These are phyloP conservation scores for Callyntrura sp. DNA, from an alignment of 2,888 invertebrate genomes.

Conservation along the genomic window DNA sequence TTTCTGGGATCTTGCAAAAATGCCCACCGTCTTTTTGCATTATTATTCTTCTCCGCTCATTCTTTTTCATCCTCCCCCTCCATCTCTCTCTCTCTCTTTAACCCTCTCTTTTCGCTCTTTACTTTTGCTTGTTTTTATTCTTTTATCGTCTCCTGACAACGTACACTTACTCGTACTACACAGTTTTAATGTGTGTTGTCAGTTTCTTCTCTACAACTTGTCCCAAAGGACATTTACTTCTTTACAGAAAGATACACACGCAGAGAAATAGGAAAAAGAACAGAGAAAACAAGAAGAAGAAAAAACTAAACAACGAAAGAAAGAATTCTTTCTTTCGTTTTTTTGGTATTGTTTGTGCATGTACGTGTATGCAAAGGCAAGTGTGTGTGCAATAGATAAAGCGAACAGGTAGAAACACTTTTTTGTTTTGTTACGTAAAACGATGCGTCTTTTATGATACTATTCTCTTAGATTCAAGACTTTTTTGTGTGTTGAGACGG, in stretches of 20 bases:
- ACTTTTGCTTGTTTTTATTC: background rate
- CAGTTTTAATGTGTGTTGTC: background rate
- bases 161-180: background rate
- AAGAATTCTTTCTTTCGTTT: background rate
- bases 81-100: no score
- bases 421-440: conserved; percentile 4
- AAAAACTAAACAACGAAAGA: background rate
- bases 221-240: conserved; percentile 54
- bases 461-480: no score
- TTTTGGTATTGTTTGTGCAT: background rate
- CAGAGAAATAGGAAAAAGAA: conserved; percentile 5
- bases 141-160: conserved; percentile 12
- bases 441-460: conserved; percentile 12
- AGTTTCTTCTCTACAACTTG: conserved; percentile 36
- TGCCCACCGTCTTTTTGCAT: background rate
- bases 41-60: background rate
- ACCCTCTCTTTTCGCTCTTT: background rate
- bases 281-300: background rate
- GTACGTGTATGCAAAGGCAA: background rate
- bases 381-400: background rate
- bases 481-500: no score
- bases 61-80: no score
- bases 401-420: no score
- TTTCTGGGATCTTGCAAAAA: conserved; percentile 7
- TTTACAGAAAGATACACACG: conserved; percentile 1